Conservation (phyloP, 1,140 invertebrate species). For the Saccostrea echinata region DNA sequence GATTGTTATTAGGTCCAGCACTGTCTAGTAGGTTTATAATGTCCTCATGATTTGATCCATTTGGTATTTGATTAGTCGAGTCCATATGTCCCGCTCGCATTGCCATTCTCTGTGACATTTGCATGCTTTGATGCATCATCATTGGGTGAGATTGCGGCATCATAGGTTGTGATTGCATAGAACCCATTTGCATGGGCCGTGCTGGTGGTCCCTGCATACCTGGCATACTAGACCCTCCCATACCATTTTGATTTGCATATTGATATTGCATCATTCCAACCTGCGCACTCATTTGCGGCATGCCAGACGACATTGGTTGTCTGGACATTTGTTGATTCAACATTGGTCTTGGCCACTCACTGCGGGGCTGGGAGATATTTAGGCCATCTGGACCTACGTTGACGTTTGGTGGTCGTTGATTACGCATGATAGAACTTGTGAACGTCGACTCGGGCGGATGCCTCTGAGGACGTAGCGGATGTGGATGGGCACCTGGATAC, state of each 20-base stretch:
- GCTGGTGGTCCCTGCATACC: slow-evolving; percentile 60
- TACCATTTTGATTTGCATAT: slow-evolving; percentile 44
- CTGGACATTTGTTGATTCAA: slow-evolving; percentile 57
- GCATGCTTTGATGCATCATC: slow-evolving; percentile 75
- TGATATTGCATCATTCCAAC: slow-evolving; percentile 59
- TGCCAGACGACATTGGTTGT: slow-evolving; percentile 47
- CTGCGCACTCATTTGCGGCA: slow-evolving; percentile 58
- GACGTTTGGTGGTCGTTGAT: slow-evolving; percentile 80
- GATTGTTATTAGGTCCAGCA: slow-evolving; percentile 67
- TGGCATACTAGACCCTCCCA: slow-evolving; percentile 55
- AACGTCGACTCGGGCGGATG: slow-evolving; percentile 64
- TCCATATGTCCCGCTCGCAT: slow-evolving; percentile 48
- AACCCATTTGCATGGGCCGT: slow-evolving; percentile 63
- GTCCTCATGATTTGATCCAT: slow-evolving; percentile 65
- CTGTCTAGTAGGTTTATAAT: slow-evolving; percentile 74
- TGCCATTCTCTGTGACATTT: slow-evolving; percentile 69
- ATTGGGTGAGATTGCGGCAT: slow-evolving; percentile 67
- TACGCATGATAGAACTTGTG: slow-evolving; percentile 78
- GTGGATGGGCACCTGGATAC: slow-evolving; percentile 61
- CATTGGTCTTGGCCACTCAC: slow-evolving; percentile 65
- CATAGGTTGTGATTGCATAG: slow-evolving; percentile 64
- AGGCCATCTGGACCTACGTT: slow-evolving; percentile 80
- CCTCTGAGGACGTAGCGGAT: slow-evolving; percentile 56
- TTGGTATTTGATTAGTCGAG: slow-evolving; percentile 38
- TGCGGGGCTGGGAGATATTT: slow-evolving; percentile 78